Conservation (phyloP, 2,888 invertebrate species). For the Boloria selene region DNA sequence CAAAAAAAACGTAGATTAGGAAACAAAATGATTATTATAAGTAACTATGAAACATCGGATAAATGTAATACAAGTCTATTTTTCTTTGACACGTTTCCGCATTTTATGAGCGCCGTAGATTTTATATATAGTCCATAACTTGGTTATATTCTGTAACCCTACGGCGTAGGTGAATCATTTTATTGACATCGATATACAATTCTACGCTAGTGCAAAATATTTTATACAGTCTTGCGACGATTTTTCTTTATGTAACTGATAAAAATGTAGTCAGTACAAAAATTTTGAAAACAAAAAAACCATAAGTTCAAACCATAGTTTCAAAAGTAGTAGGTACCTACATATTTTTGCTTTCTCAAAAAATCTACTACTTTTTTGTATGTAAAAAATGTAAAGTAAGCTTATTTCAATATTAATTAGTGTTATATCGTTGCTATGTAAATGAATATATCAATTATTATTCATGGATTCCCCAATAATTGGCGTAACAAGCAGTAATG, state of each 20-base stretch:
- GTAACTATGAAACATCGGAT: too few species aligned
- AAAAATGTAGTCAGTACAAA: conserved; percentile 11
- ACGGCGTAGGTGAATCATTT: conserved; percentile 38
- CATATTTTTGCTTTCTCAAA: conserved; percentile 4
- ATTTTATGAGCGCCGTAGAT: conserved; percentile 36
- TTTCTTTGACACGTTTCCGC: conserved; percentile 23
- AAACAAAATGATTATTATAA: too few species aligned
- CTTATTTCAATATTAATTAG: conserved; percentile 2
- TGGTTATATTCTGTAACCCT: conserved; percentile 24
- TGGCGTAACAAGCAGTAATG: background rate
- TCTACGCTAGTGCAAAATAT: conserved; percentile 22
- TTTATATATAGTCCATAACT: conserved; percentile 35
- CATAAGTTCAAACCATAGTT: background rate
- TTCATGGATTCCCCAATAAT: conserved; percentile 3
- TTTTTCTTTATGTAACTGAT: conserved; percentile 20
- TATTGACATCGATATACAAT: conserved; percentile 28
- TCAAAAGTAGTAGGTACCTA: too few species aligned
- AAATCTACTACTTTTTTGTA: too few species aligned
- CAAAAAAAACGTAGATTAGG: too few species aligned
- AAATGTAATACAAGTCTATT: background rate
- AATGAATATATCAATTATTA: conserved; percentile 6
- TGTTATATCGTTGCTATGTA: background rate
- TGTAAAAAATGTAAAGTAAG: background rate
- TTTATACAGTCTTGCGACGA: conserved; percentile 2
- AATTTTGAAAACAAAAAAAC: background rate